Conservation (phyloP, 2,797 vertebrate genomes). For the Cephalopachus bancanus region DNA sequence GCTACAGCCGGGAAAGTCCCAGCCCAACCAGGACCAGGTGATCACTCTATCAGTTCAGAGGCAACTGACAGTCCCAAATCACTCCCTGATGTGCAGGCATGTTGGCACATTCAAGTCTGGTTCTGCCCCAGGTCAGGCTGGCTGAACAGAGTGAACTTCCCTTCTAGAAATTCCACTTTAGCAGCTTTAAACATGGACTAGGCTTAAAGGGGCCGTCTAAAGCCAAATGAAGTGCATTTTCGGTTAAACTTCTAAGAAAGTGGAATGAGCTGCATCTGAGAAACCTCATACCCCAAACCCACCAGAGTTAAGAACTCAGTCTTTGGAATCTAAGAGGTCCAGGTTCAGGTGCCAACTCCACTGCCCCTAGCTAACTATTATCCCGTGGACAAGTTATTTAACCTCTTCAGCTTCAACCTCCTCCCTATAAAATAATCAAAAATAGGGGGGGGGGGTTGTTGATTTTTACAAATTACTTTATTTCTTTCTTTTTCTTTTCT, state of each 20-base stretch:
- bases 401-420: neutral
- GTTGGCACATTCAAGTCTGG: neutral
- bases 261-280: too few relatives aligned
- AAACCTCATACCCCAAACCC: neutral
- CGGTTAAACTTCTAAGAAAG: neutral
- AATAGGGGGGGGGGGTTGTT: too few relatives aligned
- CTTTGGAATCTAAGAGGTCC: neutral
- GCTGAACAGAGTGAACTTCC: neutral
- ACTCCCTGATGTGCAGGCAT: neutral
- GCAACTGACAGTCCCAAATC: neutral
- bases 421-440: neutral
- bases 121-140: too few relatives aligned
- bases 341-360: too few relatives aligned
- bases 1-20: slow-evolving; percentile 46
- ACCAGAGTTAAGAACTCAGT: neutral
- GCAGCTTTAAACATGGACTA: rapidly evolving
- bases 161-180: neutral
- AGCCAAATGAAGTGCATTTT: neutral
- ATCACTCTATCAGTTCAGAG: neutral
- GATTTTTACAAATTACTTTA: too few relatives aligned
- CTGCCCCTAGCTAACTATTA: neutral
- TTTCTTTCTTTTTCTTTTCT: too few relatives aligned
- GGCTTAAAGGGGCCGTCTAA: neutral
- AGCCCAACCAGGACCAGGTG: neutral
- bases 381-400: too few relatives aligned